A percentile compares a stretch with the other conserved stretches of the same genome.
Evolutionary conservation across 2,113 vertebrate species (phyloP).

Genomic region (Prochilodus magdalenae): DNA sequence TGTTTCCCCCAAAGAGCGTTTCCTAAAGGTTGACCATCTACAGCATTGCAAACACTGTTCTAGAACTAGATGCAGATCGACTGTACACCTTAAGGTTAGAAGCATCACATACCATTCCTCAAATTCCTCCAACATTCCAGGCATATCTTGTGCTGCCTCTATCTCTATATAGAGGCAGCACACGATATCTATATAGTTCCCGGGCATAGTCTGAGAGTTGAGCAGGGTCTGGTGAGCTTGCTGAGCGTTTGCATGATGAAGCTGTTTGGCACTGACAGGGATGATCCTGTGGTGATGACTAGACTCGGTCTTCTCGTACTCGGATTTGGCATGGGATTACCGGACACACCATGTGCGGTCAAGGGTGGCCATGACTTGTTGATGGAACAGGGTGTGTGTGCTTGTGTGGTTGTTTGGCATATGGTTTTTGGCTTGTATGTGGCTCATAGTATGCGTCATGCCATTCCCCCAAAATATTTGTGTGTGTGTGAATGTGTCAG

Average conservation of each 20-base stretch:
- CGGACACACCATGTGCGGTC: neutral
- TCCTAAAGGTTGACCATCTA: too few species aligned
- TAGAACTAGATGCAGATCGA: neutral
- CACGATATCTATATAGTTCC: neutral
- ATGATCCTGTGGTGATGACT: neutral
- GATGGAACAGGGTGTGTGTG: conserved; percentile 18
- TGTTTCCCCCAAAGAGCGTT: too few species aligned
- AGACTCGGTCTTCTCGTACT: conserved; percentile 8
- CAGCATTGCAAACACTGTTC: too few species aligned
- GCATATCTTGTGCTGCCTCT: conserved; percentile 4
- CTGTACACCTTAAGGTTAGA: neutral
- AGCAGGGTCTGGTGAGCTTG: neutral
- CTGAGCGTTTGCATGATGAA: conserved; percentile 3
- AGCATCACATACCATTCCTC: neutral
- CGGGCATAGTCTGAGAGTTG: neutral
- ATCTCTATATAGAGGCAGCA: neutral
- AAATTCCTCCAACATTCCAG: conserved; percentile 20
- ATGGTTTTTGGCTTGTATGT: conserved; percentile 7
- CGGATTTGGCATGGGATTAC: neutral
- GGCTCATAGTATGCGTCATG: conserved; percentile 2
- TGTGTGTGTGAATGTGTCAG: neutral
- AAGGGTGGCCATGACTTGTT: conserved; percentile 15
- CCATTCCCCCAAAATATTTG: neutral
- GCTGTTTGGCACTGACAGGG: neutral
- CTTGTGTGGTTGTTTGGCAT: conserved; percentile 11